Conservation (phyloP, 2,888 invertebrate species). For the Maniola hyperantus region DNA sequence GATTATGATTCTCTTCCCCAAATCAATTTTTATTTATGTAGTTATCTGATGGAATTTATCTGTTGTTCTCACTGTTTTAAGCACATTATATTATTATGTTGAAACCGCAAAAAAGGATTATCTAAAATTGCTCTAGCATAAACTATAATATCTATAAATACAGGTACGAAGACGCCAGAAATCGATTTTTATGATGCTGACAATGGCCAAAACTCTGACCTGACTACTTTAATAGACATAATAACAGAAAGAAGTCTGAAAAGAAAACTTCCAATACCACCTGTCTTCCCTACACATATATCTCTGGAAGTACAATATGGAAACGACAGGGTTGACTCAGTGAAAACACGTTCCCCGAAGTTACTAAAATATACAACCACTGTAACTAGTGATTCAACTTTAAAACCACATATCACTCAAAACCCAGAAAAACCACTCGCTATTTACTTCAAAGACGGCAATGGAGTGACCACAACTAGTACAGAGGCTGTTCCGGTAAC, state of each 20-base stretch:
- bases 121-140: not conserved
- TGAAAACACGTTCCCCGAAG: constrained; percentile 64
- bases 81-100: not conserved
- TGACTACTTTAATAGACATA: constrained; percentile 51
- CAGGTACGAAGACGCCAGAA: constrained; percentile 74
- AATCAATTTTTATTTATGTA: not conserved
- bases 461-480: constrained; percentile 50
- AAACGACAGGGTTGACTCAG: constrained; percentile 71
- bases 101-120: not conserved
- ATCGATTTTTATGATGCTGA: constrained; percentile 74
- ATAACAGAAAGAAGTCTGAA: constrained; percentile 49
- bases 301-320: constrained; percentile 80
- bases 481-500: constrained; percentile 47
- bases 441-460: constrained; percentile 65
- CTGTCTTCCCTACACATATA: constrained; percentile 72
- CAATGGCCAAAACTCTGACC: constrained; percentile 53
- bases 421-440: constrained; percentile 74
- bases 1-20: not conserved
- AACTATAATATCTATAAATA: constrained; percentile 46
- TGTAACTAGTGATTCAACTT: constrained; percentile 59
- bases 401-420: constrained; percentile 75
- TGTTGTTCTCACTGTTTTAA: not conserved
- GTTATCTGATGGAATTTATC: no score
- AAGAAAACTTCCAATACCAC: constrained; percentile 60
- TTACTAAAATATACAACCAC: constrained; percentile 50